Percentiles rank a stretch among this genome's conserved stretches.
These are phyloP conservation scores for Botia almorhae DNA, from an alignment of 2,797 vertebrate genomes.

Conservation along the genomic window DNA sequence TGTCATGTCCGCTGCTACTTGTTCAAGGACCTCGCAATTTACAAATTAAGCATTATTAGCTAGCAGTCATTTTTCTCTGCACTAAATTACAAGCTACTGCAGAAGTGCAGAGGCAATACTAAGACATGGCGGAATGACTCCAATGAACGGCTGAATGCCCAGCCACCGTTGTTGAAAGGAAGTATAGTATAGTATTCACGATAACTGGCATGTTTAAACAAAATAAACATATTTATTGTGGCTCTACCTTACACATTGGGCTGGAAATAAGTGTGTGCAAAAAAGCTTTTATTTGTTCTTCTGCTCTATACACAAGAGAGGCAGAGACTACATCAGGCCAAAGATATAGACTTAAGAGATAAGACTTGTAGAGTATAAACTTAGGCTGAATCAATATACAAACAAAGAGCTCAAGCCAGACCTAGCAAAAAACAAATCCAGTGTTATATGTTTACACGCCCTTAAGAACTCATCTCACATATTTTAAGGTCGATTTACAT, in stretches of 20 bases:
- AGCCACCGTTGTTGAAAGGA: conserved; percentile 10
- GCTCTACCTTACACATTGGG: not conserved
- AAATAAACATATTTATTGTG: conserved; percentile 8
- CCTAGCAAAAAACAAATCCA: not conserved
- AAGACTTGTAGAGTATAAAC: not conserved
- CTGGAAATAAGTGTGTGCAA: too few species aligned
- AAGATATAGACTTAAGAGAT: not conserved
- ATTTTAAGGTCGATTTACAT: not conserved
- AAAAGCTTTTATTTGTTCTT: too few species aligned
- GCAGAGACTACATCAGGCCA: not conserved
- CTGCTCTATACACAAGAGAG: too few species aligned
- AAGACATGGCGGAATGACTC: not conserved
- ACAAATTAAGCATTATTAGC: conserved; percentile 24
- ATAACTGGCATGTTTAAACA: not conserved
- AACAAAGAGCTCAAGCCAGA: not conserved
- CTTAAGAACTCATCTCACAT: too few species aligned
- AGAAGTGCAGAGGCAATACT: conserved; percentile 15
- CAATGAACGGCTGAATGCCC: conserved; percentile 9
- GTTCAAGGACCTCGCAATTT: conserved; percentile 20
- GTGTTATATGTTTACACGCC: too few species aligned
- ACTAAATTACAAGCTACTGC: conserved; percentile 2
- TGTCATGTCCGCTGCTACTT: not conserved
- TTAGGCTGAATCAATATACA: not conserved
- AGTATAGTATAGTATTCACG: not conserved
- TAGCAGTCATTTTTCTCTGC: conserved; percentile 10